Base-by-base conservation (phyloP, 2,797 vertebrate species). In the Selene dorsalis region DNA sequence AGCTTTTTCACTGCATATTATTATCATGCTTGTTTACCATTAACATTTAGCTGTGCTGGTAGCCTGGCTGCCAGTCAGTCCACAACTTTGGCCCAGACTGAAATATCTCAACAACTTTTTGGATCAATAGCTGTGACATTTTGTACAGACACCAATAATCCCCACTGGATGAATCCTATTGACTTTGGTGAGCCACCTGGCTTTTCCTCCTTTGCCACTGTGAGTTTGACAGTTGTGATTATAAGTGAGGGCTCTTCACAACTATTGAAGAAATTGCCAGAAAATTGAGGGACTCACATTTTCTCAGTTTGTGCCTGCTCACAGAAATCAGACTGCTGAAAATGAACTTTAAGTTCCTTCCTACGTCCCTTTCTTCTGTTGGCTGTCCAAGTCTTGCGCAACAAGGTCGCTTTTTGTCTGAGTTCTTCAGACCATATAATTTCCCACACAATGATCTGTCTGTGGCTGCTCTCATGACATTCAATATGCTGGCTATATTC, bases 391-490 rank as follows among this genome's bases (percentile, higher is more conserved):
- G 70, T 79, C 66, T 92, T 90, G 45, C 12, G 7, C 77, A 89
- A 92, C 84, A 85, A 77, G 28, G 72, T 82, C 69, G 78, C 61
- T 59, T 82, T 91, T 91, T 87, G 82, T 91, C 61, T 30, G 20
- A 82, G 30, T 6, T 64, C 73, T 60, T 22, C 65, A 65, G 70
- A 79, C 68, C 62, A 68, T 71, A 74, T 60, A 3, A 75, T 82
- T 80, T 75, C 38, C 79, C 75, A 61, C 73, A 74, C 57, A 65
- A 30, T 52, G 75, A 76, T 39, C 32, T 73, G 67, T 75, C 52
- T 75, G 18, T 32, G 26, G 26, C 60, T n/a, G 20, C 71, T 71
- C 63, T 56, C 1, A 24, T 86, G 82, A 87, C 57, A 86, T 58
- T 50, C 24, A 79, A 85, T 75, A 60, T 61, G 66, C 52, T 3